Evolutionary conservation across 2,888 invertebrate species (phyloP).

Genomic region (Drosophila quasianomalipes): DNA sequence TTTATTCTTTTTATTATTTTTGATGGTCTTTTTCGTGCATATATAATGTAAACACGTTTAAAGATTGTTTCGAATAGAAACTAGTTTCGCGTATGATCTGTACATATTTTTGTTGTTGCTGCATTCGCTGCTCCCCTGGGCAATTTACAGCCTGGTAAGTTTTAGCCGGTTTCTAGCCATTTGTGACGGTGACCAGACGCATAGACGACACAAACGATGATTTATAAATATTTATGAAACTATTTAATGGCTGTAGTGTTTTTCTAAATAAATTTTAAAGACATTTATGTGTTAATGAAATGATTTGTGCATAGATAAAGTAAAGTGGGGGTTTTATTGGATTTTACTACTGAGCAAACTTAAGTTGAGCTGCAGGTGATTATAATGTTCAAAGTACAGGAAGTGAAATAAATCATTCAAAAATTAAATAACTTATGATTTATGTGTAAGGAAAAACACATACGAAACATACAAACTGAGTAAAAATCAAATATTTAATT

Average conservation of each 20-base stretch:
- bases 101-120: conserved; percentile 33
- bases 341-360: not conserved
- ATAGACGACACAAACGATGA: conserved; percentile 50
- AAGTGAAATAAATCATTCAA: conserved; percentile 42
- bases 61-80: conserved; percentile 47
- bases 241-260: conserved; percentile 56
- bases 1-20: not conserved
- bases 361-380: conserved; percentile 7
- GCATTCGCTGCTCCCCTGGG: conserved; percentile 39
- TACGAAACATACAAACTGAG: too few relatives aligned
- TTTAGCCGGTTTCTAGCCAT: conserved; percentile 50
- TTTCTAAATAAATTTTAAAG: conserved; percentile 17
- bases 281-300: conserved; percentile 64
- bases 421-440: conserved; percentile 14
- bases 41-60: conserved; percentile 62
- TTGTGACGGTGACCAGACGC: conserved; percentile 51
- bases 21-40: conserved; percentile 14
- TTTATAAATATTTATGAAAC: conserved; percentile 74
- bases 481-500: not conserved
- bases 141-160: conserved; percentile 59
- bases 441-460: not conserved
- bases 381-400: conserved; percentile 19
- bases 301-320: conserved; percentile 55
- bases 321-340: conserved; percentile 22
- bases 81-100: conserved; percentile 64